Conservation (phyloP, 2,888 invertebrate genomes). For the Hermaeophaga mercurialis region DNA sequence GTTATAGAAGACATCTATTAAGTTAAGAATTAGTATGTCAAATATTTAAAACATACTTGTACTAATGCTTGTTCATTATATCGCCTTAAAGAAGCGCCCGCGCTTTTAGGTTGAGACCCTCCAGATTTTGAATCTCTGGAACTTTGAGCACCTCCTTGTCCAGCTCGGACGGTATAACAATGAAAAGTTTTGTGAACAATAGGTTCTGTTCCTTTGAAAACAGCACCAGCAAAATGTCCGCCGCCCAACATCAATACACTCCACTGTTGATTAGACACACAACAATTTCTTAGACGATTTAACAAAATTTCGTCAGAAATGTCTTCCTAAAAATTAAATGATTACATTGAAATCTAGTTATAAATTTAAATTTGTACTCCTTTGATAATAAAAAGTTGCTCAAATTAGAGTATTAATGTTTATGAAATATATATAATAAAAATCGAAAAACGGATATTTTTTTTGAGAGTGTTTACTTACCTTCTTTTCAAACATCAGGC, state of each 20-base stretch:
- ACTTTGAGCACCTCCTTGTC: constrained; percentile 80
- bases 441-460: too few species aligned
- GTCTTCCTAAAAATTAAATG: constrained; percentile 42
- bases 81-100: constrained; percentile 78
- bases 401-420: too few species aligned
- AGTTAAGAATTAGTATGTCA: too few species aligned
- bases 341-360: too few species aligned
- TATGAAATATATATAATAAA: too few species aligned
- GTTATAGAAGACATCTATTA: too few species aligned
- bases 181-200: constrained; percentile 82
- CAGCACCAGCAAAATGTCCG: constrained; percentile 79
- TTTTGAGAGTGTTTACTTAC: constrained; percentile 51
- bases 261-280: constrained; percentile 61
- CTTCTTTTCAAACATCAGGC: constrained; percentile 75
- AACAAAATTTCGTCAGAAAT: constrained; percentile 34
- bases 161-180: constrained; percentile 81
- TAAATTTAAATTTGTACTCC: too few species aligned
- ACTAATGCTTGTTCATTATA: constrained; percentile 78
- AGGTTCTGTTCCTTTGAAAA: constrained; percentile 64
- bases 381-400: too few species aligned
- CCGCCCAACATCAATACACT: constrained; percentile 83
- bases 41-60: constrained; percentile 61
- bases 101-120: constrained; percentile 73
- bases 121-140: constrained; percentile 65
- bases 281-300: constrained; percentile 47